Evolutionary conservation across 2,113 vertebrate genomes (phyloP), one percentile per base, ranked within the genome.

Genomic region (Lepidothrix coronata): DNA sequence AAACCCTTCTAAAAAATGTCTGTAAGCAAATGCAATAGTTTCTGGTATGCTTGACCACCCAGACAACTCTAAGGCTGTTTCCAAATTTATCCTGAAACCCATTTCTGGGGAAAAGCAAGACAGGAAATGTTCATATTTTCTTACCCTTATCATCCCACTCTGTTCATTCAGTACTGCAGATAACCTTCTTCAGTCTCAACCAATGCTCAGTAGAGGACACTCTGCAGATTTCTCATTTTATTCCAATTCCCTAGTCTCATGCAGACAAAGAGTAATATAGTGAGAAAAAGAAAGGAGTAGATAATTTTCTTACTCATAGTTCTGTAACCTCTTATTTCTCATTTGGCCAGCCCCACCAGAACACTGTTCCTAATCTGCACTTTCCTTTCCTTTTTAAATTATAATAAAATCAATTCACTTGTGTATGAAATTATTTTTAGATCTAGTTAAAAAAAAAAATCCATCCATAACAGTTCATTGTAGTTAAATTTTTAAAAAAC

Each of bases 221-320:
- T 71, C 82, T 78, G 84, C 66, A 96, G 94, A 95, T 65, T 97
- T 91, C 85, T 96, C 74, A 52, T 96, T 95, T 97, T 94, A 82
- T 91, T 95, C 87, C 88, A 86, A 77, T 93, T 97, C 90, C 84
- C 92, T 57, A 91, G 79, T 66, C 72, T 94, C 81, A 87, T 54
- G 92, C 70, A 96, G 87, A 17, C 88, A 96, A 78, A 96, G 54
- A 87, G 57, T 91, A 85, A 97, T 73, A 73, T 23, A 95, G 52
- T 5, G 14, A 93, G 66, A 95, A 91, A n/a, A 95, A 97, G 88
- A 89, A 96, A 95, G 67, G 31, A 74, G 41, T 5, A 70, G 54
- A 91, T 93, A 71, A 84, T 92, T 96, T 94, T 91, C 76, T 58
- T 94, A 57, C 25, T 62, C 54, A 61, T 76, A 67, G 41, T 94